phyloP scores from a whole-genome alignment of 1,140 invertebrate species.

The Amphibalanus amphitrite region DNA sequence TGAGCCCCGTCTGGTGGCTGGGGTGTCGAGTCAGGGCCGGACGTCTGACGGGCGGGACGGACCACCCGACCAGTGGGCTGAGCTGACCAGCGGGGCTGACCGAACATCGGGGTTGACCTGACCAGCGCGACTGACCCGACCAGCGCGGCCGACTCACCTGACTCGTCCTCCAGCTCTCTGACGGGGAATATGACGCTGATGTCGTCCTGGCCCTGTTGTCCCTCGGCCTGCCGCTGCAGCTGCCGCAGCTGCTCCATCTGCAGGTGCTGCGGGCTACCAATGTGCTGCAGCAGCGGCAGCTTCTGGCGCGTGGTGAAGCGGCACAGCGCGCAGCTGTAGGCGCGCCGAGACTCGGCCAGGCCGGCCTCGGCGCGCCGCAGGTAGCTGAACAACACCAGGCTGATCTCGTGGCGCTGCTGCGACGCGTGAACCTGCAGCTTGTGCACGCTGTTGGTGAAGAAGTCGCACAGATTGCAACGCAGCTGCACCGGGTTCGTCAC shows the following conservation, averaged over 20 bases:
- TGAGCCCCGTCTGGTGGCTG: too few species aligned
- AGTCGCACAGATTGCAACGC: slow-evolving; percentile 89
- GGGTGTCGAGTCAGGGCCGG: too few species aligned
- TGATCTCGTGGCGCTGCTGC: slow-evolving; percentile 71
- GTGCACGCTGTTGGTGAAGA: slow-evolving; percentile 91
- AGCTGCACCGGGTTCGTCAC: slow-evolving; percentile 71
- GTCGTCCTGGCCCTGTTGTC: slow-evolving; percentile 25
- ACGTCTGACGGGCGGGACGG: too few species aligned
- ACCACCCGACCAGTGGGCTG: too few species aligned
- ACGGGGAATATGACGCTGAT: slow-evolving; percentile 10
- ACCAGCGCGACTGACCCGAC: too few species aligned
- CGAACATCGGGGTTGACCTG: too few species aligned
- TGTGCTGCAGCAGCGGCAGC: slow-evolving; percentile 68
- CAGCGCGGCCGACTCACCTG: slow-evolving; percentile 3
- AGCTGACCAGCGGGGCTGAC: slow-evolving; percentile 48
- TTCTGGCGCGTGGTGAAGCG: slow-evolving; percentile 62
- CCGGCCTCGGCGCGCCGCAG: slow-evolving; percentile 32
- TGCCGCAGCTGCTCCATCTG: slow-evolving; percentile 86
- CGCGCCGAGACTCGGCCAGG: slow-evolving; percentile 26
- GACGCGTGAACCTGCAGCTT: slow-evolving; percentile 84
- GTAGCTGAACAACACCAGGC: slow-evolving; percentile 62
- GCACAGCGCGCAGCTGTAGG: slow-evolving; percentile 69
- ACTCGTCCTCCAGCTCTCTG: not conserved
- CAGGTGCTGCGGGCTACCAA: slow-evolving; percentile 70
- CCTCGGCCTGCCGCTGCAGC: slow-evolving; percentile 48